Percentiles rank a stretch among this genome's conserved stretches.
These are phyloP conservation scores for Antennarius striatus DNA, from an alignment of 2,113 vertebrate species.

Conservation along the genomic window DNA sequence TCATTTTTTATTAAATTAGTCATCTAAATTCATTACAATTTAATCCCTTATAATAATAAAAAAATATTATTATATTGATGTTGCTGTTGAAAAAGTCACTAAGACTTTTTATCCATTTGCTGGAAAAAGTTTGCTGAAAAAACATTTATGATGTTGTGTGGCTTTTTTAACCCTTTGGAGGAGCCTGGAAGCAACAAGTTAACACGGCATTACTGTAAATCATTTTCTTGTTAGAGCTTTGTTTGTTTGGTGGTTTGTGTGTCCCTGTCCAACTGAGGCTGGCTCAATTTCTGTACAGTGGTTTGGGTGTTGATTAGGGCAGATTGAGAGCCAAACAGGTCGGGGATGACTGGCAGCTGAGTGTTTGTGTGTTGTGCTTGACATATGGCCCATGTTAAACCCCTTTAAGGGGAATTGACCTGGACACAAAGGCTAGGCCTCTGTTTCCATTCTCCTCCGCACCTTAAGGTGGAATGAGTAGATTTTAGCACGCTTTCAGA, in stretches of 20 bases:
- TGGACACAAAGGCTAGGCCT: conserved; percentile 16
- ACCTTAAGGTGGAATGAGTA: background rate
- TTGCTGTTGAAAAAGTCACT: too few species aligned
- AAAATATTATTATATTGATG: too few species aligned
- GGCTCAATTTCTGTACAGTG: conserved; percentile 14
- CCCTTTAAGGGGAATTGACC: conserved; percentile 49
- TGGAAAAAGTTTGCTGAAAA: background rate
- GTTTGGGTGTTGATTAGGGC: conserved; percentile 40
- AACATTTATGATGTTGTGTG: background rate
- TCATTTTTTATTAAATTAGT: too few species aligned
- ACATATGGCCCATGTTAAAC: conserved; percentile 54
- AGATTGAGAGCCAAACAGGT: conserved; percentile 33
- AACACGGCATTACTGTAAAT: too few species aligned
- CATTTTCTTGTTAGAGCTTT: too few species aligned
- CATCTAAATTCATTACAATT: too few species aligned
- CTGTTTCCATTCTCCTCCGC: too few species aligned
- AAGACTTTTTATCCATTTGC: background rate
- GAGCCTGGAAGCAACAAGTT: too few species aligned
- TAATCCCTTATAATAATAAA: too few species aligned
- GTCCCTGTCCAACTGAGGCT: background rate
- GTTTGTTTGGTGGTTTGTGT: too few species aligned
- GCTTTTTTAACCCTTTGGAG: background rate
- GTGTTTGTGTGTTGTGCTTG: conserved; percentile 47
- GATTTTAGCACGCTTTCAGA: background rate
- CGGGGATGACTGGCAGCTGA: conserved; percentile 61